phyloP scores from a whole-genome alignment of 2,797 vertebrate genomes.

The Gallirallus australis region DNA sequence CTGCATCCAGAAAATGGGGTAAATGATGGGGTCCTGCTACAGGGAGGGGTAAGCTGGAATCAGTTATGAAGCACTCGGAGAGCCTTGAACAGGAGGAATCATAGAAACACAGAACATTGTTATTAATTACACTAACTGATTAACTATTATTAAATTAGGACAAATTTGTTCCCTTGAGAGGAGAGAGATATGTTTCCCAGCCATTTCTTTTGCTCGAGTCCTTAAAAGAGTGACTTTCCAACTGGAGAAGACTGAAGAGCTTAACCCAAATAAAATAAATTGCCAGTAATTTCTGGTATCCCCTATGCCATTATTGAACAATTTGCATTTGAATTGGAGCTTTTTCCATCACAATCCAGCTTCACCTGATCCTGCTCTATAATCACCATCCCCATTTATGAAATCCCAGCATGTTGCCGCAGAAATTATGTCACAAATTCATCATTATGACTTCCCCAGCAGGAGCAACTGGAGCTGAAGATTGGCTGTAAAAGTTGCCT shows the following conservation, averaged over 20 bases:
- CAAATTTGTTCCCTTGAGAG: slow-evolving; percentile 11
- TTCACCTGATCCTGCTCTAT: slow-evolving; percentile 76
- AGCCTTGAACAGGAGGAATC: background rate
- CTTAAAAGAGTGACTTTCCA: slow-evolving; percentile 28
- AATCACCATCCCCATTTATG: slow-evolving; percentile 69
- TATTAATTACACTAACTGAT: slow-evolving; percentile 25
- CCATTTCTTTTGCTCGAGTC: slow-evolving; percentile 11
- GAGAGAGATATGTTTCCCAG: slow-evolving; percentile 12
- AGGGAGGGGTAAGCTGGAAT: background rate
- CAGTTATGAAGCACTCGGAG: background rate
- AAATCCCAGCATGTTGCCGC: slow-evolving; percentile 61
- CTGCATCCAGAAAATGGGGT: background rate
- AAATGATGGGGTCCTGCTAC: background rate
- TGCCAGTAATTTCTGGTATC: slow-evolving; percentile 74
- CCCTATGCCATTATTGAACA: slow-evolving; percentile 71
- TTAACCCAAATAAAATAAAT: slow-evolving; percentile 78
- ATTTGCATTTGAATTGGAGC: slow-evolving; percentile 75
- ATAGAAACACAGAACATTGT: background rate
- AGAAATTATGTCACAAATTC: slow-evolving; percentile 68
- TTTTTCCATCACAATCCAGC: slow-evolving; percentile 70
- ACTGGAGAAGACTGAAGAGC: slow-evolving; percentile 42
- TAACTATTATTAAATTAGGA: slow-evolving; percentile 55
- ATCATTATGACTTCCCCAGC: slow-evolving; percentile 67
- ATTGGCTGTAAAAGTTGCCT: slow-evolving; percentile 52
- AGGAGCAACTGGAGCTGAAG: slow-evolving; percentile 61